Evolutionary conservation across 2,888 invertebrate genomes (phyloP), one percentile per base, ranked within the genome.

Genomic region (Drosophila vallismaia): DNA sequence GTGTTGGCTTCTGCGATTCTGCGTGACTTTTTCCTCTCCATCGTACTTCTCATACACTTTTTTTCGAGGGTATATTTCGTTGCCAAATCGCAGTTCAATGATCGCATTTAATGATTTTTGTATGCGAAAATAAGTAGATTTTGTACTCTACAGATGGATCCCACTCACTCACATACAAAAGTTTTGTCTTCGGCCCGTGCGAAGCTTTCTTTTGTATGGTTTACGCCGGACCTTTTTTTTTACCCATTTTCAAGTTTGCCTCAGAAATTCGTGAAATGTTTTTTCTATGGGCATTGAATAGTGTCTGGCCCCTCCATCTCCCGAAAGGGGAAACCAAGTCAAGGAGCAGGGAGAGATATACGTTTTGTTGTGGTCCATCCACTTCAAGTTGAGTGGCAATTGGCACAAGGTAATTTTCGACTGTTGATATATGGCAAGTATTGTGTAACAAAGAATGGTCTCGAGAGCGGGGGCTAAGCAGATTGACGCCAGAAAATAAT

Each of bases 21-120:
- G 45, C 58, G 45, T 42, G 33, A 57, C 46, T 63, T 31, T 49
- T 50, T 42, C 26, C 29, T 28, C 26, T 36, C 14, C 2, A 19
- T 10, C n/a, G n/a, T n/a, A n/a, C n/a, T n/a, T n/a, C n/a, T n/a
- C n/a, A n/a, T n/a, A n/a, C n/a, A n/a, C n/a, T 33, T 19, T 14
- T 48, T 48, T 53, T 49, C 9, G 28, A 19, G n/a, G 42, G 10
- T 50, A 14, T 45, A 42, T 56, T 72, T 74, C 28, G 29, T 24
- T 26, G 26, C 44, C 36, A 59, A 59, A 36, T 33, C 63, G 49
- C 72, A 62, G 82, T 83, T 83, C 82, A 83, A 83, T 86, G 82
- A 83, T 83, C 88, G 88, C 82, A 69, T 88, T 86, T 83, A 87
- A 83, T 83, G 82, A 88, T 79, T 83, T 83, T 88, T 77, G 88